Conservation (phyloP, 2,113 vertebrate genomes). For the Pyrgilauda ruficollis region DNA sequence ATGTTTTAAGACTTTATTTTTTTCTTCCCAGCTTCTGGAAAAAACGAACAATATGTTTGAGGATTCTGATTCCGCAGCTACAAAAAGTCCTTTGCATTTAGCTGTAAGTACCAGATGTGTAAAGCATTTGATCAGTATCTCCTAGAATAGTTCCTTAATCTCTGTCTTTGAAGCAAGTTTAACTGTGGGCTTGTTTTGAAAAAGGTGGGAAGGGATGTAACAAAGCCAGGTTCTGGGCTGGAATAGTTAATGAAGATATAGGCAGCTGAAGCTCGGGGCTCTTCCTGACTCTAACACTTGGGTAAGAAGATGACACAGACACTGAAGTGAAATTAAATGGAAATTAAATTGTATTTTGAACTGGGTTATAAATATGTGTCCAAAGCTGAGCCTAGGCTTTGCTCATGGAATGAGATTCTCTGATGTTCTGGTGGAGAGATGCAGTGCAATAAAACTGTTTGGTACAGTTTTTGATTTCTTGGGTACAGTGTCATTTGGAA, state of each 20-base stretch:
- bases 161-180: background rate
- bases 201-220: background rate
- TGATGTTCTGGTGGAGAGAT: background rate
- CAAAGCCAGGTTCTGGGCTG: background rate
- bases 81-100: slow-evolving; percentile 91
- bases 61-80: slow-evolving; percentile 76
- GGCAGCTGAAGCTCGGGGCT: background rate
- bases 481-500: background rate
- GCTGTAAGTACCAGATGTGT: slow-evolving; percentile 80
- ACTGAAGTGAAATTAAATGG: background rate
- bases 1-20: background rate
- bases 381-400: background rate
- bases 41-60: slow-evolving; percentile 80
- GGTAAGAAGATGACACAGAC: background rate
- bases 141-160: background rate
- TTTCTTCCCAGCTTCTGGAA: slow-evolving; percentile 83
- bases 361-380: background rate
- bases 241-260: background rate
- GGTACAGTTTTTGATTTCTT: background rate
- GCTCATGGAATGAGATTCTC: background rate
- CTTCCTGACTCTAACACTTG: background rate
- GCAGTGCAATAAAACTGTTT: background rate
- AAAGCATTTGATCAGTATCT: background rate
- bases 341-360: background rate
- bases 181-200: background rate